A percentile compares a stretch with the other conserved stretches of the same genome.
Evolutionary conservation across 2,113 vertebrate genomes (phyloP).

Genomic region (Cynopterus brachyotis): DNA sequence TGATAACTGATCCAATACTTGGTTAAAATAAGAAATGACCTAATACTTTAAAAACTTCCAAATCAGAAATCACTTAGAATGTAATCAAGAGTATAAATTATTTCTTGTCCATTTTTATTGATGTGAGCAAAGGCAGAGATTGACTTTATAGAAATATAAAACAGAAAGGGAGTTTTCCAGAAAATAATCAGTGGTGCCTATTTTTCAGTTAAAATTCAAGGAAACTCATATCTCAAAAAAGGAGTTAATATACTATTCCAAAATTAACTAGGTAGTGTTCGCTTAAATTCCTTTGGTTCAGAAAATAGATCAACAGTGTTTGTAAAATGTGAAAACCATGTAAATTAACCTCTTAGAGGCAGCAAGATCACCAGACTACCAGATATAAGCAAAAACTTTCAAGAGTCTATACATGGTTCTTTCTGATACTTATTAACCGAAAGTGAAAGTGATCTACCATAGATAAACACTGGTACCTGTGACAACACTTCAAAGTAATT

Average conservation of each 20-base stretch:
- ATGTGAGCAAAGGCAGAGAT: conserved; percentile 9
- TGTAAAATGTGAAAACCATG: conserved; percentile 23
- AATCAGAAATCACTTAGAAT: conserved; percentile 20
- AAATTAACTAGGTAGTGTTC: conserved; percentile 14
- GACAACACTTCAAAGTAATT: conserved; percentile 54
- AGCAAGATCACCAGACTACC: neutral
- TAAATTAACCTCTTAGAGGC: conserved; percentile 15
- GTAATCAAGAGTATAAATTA: conserved; percentile 42
- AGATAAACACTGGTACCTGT: conserved; percentile 14
- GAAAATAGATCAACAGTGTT: conserved; percentile 23
- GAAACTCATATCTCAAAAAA: conserved; percentile 38
- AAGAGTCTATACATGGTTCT: neutral
- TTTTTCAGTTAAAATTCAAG: conserved; percentile 56
- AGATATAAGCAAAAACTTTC: neutral
- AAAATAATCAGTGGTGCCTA: conserved; percentile 32
- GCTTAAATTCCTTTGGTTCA: conserved; percentile 31
- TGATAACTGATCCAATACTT: conserved; percentile 1
- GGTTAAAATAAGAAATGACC: conserved; percentile 37
- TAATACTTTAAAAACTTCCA: conserved; percentile 45
- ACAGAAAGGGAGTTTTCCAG: neutral
- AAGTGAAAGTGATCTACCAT: conserved; percentile 64
- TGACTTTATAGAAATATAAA: conserved; percentile 6
- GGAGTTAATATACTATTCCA: neutral
- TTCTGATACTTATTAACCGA: conserved; percentile 49
- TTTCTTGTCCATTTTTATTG: conserved; percentile 47